Conservation (phyloP, 2,797 vertebrate species). For the Yasuhikotakia modesta region DNA sequence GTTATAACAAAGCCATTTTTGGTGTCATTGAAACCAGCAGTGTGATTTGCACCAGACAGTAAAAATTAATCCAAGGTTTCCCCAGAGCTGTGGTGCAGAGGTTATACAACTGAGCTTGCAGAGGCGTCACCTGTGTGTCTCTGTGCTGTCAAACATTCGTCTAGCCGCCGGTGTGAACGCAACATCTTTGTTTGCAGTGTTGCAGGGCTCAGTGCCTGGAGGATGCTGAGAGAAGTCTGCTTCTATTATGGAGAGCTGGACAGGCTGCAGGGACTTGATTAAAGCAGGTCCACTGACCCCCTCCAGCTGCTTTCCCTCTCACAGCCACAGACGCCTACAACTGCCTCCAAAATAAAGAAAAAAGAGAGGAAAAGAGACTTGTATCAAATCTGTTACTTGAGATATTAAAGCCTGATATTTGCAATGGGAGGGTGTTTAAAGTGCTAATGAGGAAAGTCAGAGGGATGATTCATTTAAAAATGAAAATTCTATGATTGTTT, state of each 20-base stretch:
- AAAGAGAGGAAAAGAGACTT: background rate
- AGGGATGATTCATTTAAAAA: background rate
- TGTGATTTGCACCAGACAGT: slow-evolving; percentile 4
- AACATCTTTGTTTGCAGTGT: slow-evolving; percentile 14
- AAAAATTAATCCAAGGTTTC: slow-evolving; percentile 11
- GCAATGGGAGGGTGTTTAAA: background rate
- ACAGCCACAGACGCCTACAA: background rate
- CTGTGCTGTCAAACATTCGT: slow-evolving; percentile 33
- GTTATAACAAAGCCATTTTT: no score
- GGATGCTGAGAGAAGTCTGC: slow-evolving; percentile 14
- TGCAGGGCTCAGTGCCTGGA: slow-evolving; percentile 9
- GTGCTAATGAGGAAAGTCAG: background rate
- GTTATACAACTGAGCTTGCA: slow-evolving; percentile 23
- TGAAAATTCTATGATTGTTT: no score
- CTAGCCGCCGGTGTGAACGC: slow-evolving; percentile 23
- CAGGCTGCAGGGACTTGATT: slow-evolving; percentile 34
- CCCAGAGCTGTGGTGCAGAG: background rate
- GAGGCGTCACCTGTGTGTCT: background rate
- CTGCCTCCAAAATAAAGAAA: background rate
- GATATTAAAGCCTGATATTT: background rate
- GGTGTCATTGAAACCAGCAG: background rate
- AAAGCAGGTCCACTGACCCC: no score
- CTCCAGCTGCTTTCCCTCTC: slow-evolving; percentile 12
- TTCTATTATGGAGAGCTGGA: slow-evolving; percentile 27
- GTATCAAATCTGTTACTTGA: slow-evolving; percentile 2